Percentiles rank a stretch among this genome's conserved stretches.
Conservation (phyloP, 2,888 invertebrate species). For the Mesorhabditis belari region DNA sequence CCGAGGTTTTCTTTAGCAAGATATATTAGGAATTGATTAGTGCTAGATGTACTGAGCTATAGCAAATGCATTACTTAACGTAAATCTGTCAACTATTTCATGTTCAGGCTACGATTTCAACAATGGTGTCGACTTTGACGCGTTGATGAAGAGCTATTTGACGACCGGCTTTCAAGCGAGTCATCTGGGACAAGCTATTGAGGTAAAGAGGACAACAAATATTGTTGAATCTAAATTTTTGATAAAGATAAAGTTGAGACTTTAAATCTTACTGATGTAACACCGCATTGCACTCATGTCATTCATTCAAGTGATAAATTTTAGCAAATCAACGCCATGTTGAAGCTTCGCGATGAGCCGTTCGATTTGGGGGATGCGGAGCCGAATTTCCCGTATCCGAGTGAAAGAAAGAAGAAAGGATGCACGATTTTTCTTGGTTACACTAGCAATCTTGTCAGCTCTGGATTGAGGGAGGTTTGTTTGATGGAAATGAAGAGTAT, state of each 20-base stretch:
- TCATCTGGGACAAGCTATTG: constrained; percentile 80
- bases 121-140: constrained; percentile 75
- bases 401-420: constrained; percentile 53
- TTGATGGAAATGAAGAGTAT: not conserved
- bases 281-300: not conserved
- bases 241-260: too few relatives aligned
- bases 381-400: constrained; percentile 41
- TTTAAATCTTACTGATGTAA: not conserved
- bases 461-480: constrained; percentile 74
- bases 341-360: constrained; percentile 26
- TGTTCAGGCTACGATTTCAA: constrained; percentile 82
- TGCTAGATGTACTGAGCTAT: too few relatives aligned
- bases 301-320: too few relatives aligned
- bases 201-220: constrained; percentile 74
- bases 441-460: constrained; percentile 93
- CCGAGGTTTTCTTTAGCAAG: too few relatives aligned
- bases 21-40: too few relatives aligned
- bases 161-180: constrained; percentile 94
- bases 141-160: constrained; percentile 72
- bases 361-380: constrained; percentile 19
- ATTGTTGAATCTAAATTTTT: constrained; percentile 1
- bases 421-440: constrained; percentile 95
- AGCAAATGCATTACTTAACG: not conserved
- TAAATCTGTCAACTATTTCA: not conserved
- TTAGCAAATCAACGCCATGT: constrained; percentile 45